phyloP scores from a whole-genome alignment of 30 jellyfish, hydroid and myxozoan genomes.

The Pseudorhiza aurosa region DNA sequence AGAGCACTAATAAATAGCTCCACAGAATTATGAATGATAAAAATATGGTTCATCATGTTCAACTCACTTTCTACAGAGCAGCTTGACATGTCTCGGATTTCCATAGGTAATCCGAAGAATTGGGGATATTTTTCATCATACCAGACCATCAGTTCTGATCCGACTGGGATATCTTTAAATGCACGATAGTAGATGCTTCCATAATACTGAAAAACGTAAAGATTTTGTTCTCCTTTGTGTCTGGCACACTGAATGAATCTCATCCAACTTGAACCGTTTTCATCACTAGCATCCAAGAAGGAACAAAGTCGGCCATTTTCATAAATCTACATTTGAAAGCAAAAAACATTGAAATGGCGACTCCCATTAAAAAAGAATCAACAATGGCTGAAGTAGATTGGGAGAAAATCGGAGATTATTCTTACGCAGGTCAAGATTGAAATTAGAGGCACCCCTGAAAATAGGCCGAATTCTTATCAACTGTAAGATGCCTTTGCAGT shows the following conservation, averaged over 20 bases:
- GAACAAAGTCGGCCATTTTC: slow-evolving; percentile 85
- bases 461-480: too few relatives aligned
- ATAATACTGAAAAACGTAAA: slow-evolving; percentile 91
- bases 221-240: slow-evolving; percentile 91
- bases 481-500: too few relatives aligned
- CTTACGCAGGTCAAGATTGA: too few relatives aligned
- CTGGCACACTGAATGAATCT: slow-evolving; percentile 98
- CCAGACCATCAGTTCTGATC: slow-evolving; percentile 96
- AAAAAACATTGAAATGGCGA: not conserved
- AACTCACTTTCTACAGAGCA: slow-evolving; percentile 93
- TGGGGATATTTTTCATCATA: slow-evolving; percentile 98
- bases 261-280: slow-evolving; percentile 97
- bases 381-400: too few relatives aligned
- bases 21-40: too few relatives aligned
- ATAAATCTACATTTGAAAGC: slow-evolving; percentile 63
- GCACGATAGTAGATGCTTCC: slow-evolving; percentile 98
- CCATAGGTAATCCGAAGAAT: slow-evolving; percentile 91
- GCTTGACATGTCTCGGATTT: slow-evolving; percentile 90
- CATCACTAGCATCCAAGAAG: slow-evolving; percentile 96
- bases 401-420: too few relatives aligned
- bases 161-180: slow-evolving; percentile 91
- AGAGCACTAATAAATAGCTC: too few relatives aligned
- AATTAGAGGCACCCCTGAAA: too few relatives aligned
- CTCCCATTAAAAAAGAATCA: too few relatives aligned
- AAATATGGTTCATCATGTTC: not conserved